Conservation (phyloP, 2,888 invertebrate genomes). For the Melipona beecheii region DNA sequence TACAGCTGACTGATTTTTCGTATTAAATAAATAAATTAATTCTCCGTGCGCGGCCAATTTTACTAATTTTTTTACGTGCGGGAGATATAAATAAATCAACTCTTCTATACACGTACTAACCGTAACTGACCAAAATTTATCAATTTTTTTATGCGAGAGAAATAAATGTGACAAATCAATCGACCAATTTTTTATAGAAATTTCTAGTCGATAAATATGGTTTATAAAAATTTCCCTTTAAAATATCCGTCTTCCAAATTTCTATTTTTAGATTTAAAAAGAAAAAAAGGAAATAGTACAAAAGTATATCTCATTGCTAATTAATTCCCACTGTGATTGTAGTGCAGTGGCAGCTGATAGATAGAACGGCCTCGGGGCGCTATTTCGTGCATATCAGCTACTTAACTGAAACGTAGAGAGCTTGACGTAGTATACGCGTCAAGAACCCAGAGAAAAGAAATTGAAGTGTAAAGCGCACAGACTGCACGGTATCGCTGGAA, state of each 20-base stretch:
- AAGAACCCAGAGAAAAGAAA: slow-evolving; percentile 8
- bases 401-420: slow-evolving; percentile 15
- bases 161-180: too few species aligned
- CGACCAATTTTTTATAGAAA: not conserved
- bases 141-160: too few species aligned
- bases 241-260: not conserved
- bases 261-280: too few species aligned
- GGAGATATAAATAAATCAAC: too few species aligned
- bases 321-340: slow-evolving; percentile 25
- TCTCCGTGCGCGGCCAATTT: too few species aligned
- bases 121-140: too few species aligned
- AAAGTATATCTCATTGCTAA: not conserved
- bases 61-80: too few species aligned
- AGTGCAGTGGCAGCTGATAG: slow-evolving; percentile 11
- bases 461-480: not conserved
- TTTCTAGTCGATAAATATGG: not conserved
- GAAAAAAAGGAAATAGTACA: too few species aligned
- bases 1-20: not conserved
- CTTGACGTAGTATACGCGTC: not conserved
- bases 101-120: too few species aligned
- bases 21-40: not conserved
- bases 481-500: not conserved
- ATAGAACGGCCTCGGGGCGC: slow-evolving; percentile 38
- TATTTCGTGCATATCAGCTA: slow-evolving; percentile 23
- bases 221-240: not conserved